Evolutionary conservation across 1,140 invertebrate species (phyloP).

Genomic region (Aphidius gifuensis): DNA sequence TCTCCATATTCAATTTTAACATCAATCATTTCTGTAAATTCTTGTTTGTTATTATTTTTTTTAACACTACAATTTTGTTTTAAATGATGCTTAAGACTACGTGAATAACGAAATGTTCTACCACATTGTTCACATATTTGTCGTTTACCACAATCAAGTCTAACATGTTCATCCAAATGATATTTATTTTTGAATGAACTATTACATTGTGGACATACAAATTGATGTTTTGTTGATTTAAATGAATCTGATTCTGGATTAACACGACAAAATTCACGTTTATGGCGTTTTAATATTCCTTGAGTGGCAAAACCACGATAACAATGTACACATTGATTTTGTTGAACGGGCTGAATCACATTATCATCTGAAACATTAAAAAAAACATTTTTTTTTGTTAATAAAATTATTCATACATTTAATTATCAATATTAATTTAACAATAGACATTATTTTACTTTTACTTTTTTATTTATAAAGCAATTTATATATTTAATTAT

Average conservation of each 20-base stretch:
- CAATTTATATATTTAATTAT: not conserved
- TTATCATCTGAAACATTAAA: slow-evolving; percentile 12
- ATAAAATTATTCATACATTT: not conserved
- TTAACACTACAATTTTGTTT: slow-evolving; percentile 9
- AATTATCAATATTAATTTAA: not conserved
- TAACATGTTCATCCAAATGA: slow-evolving; percentile 1
- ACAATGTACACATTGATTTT: slow-evolving; percentile 14
- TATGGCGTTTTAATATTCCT: slow-evolving; percentile 7
- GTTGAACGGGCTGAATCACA: not conserved
- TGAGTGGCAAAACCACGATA: slow-evolving; percentile 3
- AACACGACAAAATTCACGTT: not conserved
- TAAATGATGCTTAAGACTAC: slow-evolving; percentile 12
- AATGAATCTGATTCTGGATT: slow-evolving; percentile 9
- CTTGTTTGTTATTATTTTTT: not conserved
- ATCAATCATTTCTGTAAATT: not conserved
- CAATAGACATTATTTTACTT: too few relatives aligned
- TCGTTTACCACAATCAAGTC: not conserved
- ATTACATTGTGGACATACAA: not conserved
- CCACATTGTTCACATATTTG: slow-evolving; percentile 3
- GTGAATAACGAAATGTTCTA: slow-evolving; percentile 10
- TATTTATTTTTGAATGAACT: slow-evolving; percentile 10
- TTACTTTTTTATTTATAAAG: too few relatives aligned
- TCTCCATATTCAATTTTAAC: not conserved
- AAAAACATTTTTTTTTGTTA: not conserved
- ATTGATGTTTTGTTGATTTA: slow-evolving; percentile 6